Evolutionary conservation across 2,888 invertebrate species (phyloP), one percentile per base, ranked within the genome.

Genomic region (Plutella xylostella): DNA sequence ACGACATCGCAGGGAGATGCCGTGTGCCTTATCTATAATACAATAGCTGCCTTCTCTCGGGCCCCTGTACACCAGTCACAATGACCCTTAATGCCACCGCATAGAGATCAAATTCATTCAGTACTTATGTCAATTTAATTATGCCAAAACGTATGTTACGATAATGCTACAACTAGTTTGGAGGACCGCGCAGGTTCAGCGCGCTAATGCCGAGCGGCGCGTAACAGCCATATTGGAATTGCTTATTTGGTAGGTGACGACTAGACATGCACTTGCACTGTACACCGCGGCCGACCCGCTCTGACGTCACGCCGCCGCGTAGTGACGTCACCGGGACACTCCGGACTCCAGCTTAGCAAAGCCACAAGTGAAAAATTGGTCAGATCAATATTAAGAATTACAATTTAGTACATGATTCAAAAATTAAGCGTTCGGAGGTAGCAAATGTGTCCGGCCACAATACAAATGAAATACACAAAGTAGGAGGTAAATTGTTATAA

Each of bases 161-260:
- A n/a, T n/a, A 21, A 39, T 5, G 14, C 39, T 39, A 39, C n/a
- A 22, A 15, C 39, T 39, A 39, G 19, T 11, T 14, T 25, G 22
- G 39, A 39, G 39, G 25, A 17, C 19, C 39, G 25, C 22, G 22
- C 14, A 14, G 9, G 25, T 21, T 9, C 11, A 5, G 14, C 21
- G 39, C 39, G 20, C 30, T n/a, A n/a, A n/a, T n/a, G n/a, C n/a
- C n/a, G n/a, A n/a, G 41, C 37, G 30, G 19, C 30, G 30, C 30
- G 11, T 30, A 15, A 28, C 41, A 41, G 41, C 41, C 28, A 30
- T 41, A 28, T 30, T 30, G 41, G 28, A 41, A 41, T 41, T 41
- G 41, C 41, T 34, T 37, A 45, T 45, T 41, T 35, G 35, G 30
- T 45, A 45, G 18, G 30, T 42, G 42, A 37, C 37, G 45, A 45